Percentiles rank a stretch among this genome's conserved stretches.
These are phyloP conservation scores for Brienomyrus brachyistius DNA, from an alignment of 2,113 vertebrate species.

Conservation along the genomic window DNA sequence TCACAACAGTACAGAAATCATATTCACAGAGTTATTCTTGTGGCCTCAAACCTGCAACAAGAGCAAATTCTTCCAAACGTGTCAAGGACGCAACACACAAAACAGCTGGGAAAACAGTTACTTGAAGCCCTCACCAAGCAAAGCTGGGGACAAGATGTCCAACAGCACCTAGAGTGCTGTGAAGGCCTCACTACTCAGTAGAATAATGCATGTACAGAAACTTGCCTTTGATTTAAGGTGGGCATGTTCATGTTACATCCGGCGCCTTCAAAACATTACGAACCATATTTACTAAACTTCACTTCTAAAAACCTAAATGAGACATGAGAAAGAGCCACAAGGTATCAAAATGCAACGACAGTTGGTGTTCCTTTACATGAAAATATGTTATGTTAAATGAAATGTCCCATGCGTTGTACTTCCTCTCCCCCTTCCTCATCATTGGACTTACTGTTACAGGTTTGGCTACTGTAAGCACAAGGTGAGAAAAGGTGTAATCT, in stretches of 20 bases:
- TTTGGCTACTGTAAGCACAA: slow-evolving; percentile 83
- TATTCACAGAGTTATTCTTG: slow-evolving; percentile 64
- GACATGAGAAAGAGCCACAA: slow-evolving; percentile 89
- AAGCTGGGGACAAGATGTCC: slow-evolving; percentile 96
- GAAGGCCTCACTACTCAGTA: slow-evolving; percentile 83
- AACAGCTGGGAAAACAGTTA: slow-evolving; percentile 37
- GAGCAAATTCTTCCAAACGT: slow-evolving; percentile 61
- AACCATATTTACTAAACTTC: slow-evolving; percentile 98
- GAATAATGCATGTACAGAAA: slow-evolving; percentile 85
- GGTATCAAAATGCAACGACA: slow-evolving; percentile 68
- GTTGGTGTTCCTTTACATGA: slow-evolving; percentile 43
- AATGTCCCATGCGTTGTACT: slow-evolving; percentile 76
- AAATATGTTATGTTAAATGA: slow-evolving; percentile 72
- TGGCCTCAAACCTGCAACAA: slow-evolving; percentile 71
- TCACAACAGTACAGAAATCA: slow-evolving; percentile 77
- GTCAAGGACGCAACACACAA: slow-evolving; percentile 61
- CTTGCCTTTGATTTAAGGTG: slow-evolving; percentile 91
- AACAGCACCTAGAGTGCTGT: slow-evolving; percentile 94
- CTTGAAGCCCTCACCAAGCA: slow-evolving; percentile 97
- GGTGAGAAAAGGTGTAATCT: slow-evolving; percentile 96
- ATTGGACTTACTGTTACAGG: slow-evolving; percentile 66
- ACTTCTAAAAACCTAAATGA: slow-evolving; percentile 98
- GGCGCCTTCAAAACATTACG: slow-evolving; percentile 98
- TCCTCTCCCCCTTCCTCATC: slow-evolving; percentile 71
- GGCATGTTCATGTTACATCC: slow-evolving; percentile 92